Base-by-base conservation (phyloP, 2,888 invertebrate genomes). In the Ichneumoninae sp. region DNA sequence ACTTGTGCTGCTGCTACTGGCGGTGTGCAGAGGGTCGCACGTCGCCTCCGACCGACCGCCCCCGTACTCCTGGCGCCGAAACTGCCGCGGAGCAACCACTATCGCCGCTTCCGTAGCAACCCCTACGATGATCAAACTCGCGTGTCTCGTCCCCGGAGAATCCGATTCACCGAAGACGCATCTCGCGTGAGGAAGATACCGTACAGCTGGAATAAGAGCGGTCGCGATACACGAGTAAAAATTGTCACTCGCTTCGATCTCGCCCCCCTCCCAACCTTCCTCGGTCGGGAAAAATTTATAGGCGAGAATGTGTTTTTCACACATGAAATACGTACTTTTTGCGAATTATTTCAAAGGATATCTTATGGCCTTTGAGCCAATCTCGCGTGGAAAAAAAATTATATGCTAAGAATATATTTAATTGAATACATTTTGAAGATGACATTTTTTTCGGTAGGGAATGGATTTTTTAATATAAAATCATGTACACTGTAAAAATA, bases 1-100 rank as follows among this genome's bases (percentile, higher is more conserved):
- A 83, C 57, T 26, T 13, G 57, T 70, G 54, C 76, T 75, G 78
- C 60, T 57, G 47, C 57, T 62, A 65, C 50, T 57, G 36, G 79
- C 16, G 71, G 54, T 69, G 71, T 62, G 79, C 71, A 40, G 78
- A 84, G 74, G 66, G 86, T 84, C 78, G 81, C 83, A 83, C 83
- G 76, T 79, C 86, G 83, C 79, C 74, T 60, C 57, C 66, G 19
- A 30, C 66, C 78, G 62, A 10, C 47, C 66, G 47, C 44, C 54
- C 69, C 44, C 66, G n/a, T 22, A n/a, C 52, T 26, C 68, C 10
- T 65, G 30, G 65, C 69, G 44, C 44, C 69, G 50, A 33, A 22
- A 13, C 47, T 57, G 33, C 79, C 19, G 22, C 50, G 68, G 44
- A 26, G 47, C 66, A 72, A 57, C 80, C 57, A 69, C 74, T 68